phyloP scores from a whole-genome alignment of 2,113 vertebrate genomes.

The Triplophysa dalaica region DNA sequence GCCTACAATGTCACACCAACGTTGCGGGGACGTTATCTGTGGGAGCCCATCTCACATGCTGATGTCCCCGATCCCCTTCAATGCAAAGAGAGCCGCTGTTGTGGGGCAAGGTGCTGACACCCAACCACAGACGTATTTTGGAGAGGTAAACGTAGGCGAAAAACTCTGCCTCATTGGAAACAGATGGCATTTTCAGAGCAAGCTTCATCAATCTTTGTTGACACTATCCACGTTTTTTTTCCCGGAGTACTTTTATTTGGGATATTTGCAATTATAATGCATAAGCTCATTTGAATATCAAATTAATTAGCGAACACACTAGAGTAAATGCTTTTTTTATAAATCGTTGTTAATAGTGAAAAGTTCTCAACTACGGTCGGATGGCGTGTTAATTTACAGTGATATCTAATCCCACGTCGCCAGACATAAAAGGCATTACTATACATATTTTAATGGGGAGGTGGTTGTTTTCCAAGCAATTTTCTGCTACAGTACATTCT shows the following conservation, averaged over 20 bases:
- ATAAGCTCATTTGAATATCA: conserved; percentile 85
- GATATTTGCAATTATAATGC: conserved; percentile 78
- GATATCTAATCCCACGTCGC: conserved; percentile 82
- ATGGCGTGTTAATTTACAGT: conserved; percentile 87
- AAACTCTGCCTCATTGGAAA: conserved; percentile 60
- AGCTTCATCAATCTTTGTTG: conserved; percentile 79
- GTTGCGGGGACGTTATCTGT: conserved; percentile 72
- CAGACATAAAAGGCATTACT: conserved; percentile 78
- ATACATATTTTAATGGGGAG: conserved; percentile 80
- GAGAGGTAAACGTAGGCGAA: conserved; percentile 29
- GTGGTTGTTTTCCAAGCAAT: conserved; percentile 82
- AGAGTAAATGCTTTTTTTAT: conserved; percentile 82
- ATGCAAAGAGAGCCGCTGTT: neutral
- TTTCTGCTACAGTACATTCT: conserved; percentile 84
- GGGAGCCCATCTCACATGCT: conserved; percentile 74
- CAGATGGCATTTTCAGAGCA: conserved; percentile 71
- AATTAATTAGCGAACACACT: conserved; percentile 88
- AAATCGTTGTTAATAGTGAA: conserved; percentile 91
- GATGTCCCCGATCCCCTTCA: conserved; percentile 78
- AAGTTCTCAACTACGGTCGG: conserved; percentile 80
- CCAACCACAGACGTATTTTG: conserved; percentile 33
- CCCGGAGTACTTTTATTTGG: conserved; percentile 75
- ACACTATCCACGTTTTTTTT: conserved; percentile 73
- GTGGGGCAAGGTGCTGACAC: neutral
- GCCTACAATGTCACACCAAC: conserved; percentile 76